Base-by-base conservation (phyloP, 2,113 vertebrate species). In the Acrocephalus arundinaceus region DNA sequence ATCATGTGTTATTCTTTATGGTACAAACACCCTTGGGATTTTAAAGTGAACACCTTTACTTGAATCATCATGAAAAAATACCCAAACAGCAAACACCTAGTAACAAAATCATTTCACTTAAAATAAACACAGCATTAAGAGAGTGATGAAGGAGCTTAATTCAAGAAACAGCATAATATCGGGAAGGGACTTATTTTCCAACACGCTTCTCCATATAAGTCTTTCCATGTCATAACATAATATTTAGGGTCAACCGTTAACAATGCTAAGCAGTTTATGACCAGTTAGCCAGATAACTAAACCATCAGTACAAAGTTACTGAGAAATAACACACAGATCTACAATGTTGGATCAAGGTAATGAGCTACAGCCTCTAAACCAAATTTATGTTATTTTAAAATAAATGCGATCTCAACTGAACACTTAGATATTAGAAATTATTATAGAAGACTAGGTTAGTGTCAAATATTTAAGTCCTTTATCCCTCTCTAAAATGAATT, bases 241-340 rank as follows among this genome's bases (percentile, higher is more conserved):
- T 54, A 54, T 19, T 39, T 33, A 43, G 15, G 9, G 16, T 46
- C 20, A 87, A 68, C 59, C 52, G 9, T 49, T 92, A 46, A n/a
- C 22, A 58, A 11, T 58, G 11, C 5, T 71, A 63, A 67, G 19
- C 7, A 71, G 18, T 28, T 70, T 54, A 79, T 25, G 49, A 4
- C 6, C 82, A 28, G 17, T 17, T 46, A 39, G 3, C 6, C 17
- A 74, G 28, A n/a, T 49, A 75, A n/a, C 3, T 19, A 48, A 61
- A 71, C 1, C 0, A 1, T 41, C 7, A 2, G 11, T 58, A 52
- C 1, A 28, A 83, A 79, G 8, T 15, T 51, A 22, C 8, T n/a
- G 17, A 59, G 15, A 37, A 88, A 55, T 55, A 88, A 68, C 41
- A 68, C 35, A 59, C 19, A 68, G 7, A 68, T 20, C 23, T 71